Base-by-base conservation (phyloP, 2,113 vertebrate species). In the Pandion haliaetus region DNA sequence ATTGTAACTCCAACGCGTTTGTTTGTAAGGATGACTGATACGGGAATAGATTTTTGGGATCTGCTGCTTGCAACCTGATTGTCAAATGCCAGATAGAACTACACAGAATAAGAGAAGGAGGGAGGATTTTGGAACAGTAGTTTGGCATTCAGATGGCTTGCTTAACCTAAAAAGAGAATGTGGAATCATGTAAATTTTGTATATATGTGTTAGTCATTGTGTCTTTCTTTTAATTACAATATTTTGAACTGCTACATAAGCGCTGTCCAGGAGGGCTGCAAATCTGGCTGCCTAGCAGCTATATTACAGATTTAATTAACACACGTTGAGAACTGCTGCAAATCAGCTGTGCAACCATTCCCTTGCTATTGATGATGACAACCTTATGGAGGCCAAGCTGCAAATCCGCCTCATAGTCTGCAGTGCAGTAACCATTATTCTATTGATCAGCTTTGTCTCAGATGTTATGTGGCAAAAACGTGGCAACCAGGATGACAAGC, bases 261-360 rank as follows among this genome's bases (percentile, higher is more conserved):
- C 24, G 9, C 61, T 80, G 79, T 92, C 91, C 89, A 57, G 28
- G 52, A 95, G 77, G 38, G 31, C 24, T 90, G 86, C 65, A 52
- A 76, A 70, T 90, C 74, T 95, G 83, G 32, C 90, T 79, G 77
- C 94, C 90, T 86, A 91, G 90, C 15, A 94, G 94, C 80, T 91
- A 47, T 66, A 83, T 32, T 86, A 90, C 28, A 84, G 74, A 90
- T 83, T 96, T 98, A 97, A 97, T 97, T 97, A 98, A 97, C 82
- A 90, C 81, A 96, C 12, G 0, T 85, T 81, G 65, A 95, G 82
- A 97, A 70, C 36, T 67, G 38, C 84, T 82, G 69, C 85, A 95
- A 81, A 97, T 96, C 89, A 95, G 69, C 86, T 94, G 67, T 82
- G 58, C 38, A 94, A 23, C 80, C 29, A 61, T 94, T 96, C 82